Evolutionary conservation across 2,888 invertebrate genomes (phyloP).

Genomic region (Vesta saturnalis): DNA sequence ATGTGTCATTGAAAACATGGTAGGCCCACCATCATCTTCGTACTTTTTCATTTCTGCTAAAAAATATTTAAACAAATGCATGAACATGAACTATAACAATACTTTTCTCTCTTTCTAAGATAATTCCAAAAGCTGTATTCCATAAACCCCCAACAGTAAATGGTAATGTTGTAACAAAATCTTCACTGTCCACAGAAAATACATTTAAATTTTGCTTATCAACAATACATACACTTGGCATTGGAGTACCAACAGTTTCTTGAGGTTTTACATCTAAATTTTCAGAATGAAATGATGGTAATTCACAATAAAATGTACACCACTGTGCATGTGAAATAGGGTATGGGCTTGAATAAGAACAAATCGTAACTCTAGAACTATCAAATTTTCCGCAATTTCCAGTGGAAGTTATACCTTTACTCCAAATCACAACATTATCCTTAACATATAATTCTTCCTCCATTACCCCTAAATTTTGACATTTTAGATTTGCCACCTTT

Average conservation of each 20-base stretch:
- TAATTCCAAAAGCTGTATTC: constrained; percentile 85
- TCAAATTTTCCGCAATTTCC: constrained; percentile 61
- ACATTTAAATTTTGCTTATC: constrained; percentile 81
- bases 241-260: constrained; percentile 64
- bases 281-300: constrained; percentile 64
- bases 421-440: constrained; percentile 87
- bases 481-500: constrained; percentile 18
- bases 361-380: constrained; percentile 60
- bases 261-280: constrained; percentile 63
- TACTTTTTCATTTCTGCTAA: not conserved
- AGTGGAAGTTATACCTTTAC: constrained; percentile 66
- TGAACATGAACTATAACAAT: constrained; percentile 5
- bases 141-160: constrained; percentile 84
- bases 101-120: constrained; percentile 77
- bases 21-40: constrained; percentile 70
- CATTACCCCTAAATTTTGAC: constrained; percentile 63
- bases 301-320: constrained; percentile 71
- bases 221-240: constrained; percentile 77
- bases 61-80: not conserved
- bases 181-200: constrained; percentile 82
- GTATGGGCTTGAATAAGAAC: constrained; percentile 84
- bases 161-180: constrained; percentile 83
- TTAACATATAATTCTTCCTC: constrained; percentile 92
- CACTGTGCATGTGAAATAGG: constrained; percentile 84
- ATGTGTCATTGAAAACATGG: constrained; percentile 87